Percentiles rank a stretch among this genome's conserved stretches.
Evolutionary conservation across 1,140 invertebrate species (phyloP).

Genomic region (fruit fly (Drosophila melanogaster)): Release_6_plus_ISO1_MT NT_033777.3:14134501-14135000

Average conservation of each 20-base stretch:
- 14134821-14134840: background rate
- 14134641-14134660: slow-evolving; percentile 15
- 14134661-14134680: slow-evolving; percentile 36
- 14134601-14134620: slow-evolving; percentile 21
- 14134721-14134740: slow-evolving; percentile 35
- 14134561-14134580: slow-evolving; percentile 19
- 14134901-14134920: slow-evolving; percentile 13
- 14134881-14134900: slow-evolving; percentile 12
- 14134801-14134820: slow-evolving; percentile 61
- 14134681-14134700: slow-evolving; percentile 26
- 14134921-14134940: slow-evolving; percentile 39
- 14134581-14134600: slow-evolving; percentile 9
- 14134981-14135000: slow-evolving; percentile 60
- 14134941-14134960: slow-evolving; percentile 37
- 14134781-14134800: slow-evolving; percentile 47
- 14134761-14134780: slow-evolving; percentile 18
- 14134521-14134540: slow-evolving; percentile 16
- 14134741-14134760: background rate
- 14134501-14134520: background rate
- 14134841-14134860: slow-evolving; percentile 28
- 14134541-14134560: slow-evolving; percentile 12
- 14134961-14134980: slow-evolving; percentile 61
- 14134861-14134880: slow-evolving; percentile 46
- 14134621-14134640: background rate
- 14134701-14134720: slow-evolving; percentile 35